Evolutionary conservation across 2,888 invertebrate genomes (phyloP).

Genomic region (Acleris laterana): DNA sequence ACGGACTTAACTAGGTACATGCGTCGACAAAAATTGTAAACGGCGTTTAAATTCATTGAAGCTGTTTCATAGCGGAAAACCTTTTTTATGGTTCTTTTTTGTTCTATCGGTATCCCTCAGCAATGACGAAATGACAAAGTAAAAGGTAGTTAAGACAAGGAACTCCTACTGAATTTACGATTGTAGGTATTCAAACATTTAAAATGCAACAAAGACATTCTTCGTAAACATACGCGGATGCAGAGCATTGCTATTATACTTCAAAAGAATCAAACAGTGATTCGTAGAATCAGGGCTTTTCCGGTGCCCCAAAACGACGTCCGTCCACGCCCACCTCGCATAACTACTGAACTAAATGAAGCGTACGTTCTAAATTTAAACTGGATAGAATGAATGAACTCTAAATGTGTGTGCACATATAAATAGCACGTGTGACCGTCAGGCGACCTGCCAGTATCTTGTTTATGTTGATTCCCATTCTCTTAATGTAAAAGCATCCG

Average conservation of each 20-base stretch:
- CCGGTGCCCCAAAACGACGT: conserved; percentile 28
- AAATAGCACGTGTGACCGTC: conserved; percentile 64
- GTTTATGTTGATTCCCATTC: conserved; percentile 29
- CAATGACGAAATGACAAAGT: too few species aligned
- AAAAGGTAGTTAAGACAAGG: too few species aligned
- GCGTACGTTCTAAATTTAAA: conserved; percentile 39
- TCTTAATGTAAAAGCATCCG: conserved; percentile 14
- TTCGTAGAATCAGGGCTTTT: conserved; percentile 16
- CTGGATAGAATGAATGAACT: conserved; percentile 73
- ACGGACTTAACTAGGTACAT: too few species aligned
- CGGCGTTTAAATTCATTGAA: too few species aligned
- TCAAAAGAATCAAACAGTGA: conserved; percentile 17
- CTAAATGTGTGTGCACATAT: conserved; percentile 65
- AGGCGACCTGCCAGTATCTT: conserved; percentile 49
- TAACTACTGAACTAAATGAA: conserved; percentile 26
- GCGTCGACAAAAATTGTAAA: too few species aligned
- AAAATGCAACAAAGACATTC: neutral
- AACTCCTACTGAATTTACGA: too few species aligned
- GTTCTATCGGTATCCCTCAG: too few species aligned
- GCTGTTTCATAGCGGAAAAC: too few species aligned
- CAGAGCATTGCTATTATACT: conserved; percentile 1
- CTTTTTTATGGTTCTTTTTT: too few species aligned
- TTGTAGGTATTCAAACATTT: too few species aligned
- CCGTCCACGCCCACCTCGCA: conserved; percentile 32
- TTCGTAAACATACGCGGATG: neutral